Base-by-base conservation (phyloP, 1,140 invertebrate genomes). In the Drosophila sproati region DNA sequence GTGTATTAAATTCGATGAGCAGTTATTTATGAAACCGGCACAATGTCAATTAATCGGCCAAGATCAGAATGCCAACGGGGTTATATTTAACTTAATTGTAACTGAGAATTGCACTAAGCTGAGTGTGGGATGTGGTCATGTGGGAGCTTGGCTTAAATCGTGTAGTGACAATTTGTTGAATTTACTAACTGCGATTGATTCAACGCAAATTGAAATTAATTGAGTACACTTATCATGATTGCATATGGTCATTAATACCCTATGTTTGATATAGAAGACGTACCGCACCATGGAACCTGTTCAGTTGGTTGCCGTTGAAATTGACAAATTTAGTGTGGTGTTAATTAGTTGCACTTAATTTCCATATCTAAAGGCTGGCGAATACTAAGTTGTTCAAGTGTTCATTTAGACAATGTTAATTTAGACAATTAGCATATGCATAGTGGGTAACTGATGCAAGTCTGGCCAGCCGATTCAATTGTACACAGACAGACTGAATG, bases 321-420 rank as follows among this genome's bases (percentile, higher is more conserved):
- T 72, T 82, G 68, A 57, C 63, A 41, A 63, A 71, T 63, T 39
- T 50, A 70, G 47, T 39, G 45, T n/a, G 41, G 43, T 60, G 47
- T 80, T 89, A 88, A 89, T 83, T 83, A 82, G 77, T 71, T 89
- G 80, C 85, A 88, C 57, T 89, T 71, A 47, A 85, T 64, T 75
- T 57, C n/a, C 52, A 55, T 45, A 55, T 43, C 78, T 67, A 77
- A 68, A 81, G 41, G 56, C 50, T 61, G 43, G 50, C 8, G 5
- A 59, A 45, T 31, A 59, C 3, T 59, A 63, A 39, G 54, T 28
- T 64, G 56, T 41, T 52, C 12, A 69, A 62, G 35, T 51, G 67
- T 64, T 60, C 61, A 61, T 76, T 52, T 50, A 20, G 20, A 20
- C 20, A 20, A 20, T 20, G 20, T 88, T 68, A 88, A 88, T 87